Evolutionary conservation across 2,113 vertebrate species (phyloP).

Genomic region (Myiopsitta monachus): DNA sequence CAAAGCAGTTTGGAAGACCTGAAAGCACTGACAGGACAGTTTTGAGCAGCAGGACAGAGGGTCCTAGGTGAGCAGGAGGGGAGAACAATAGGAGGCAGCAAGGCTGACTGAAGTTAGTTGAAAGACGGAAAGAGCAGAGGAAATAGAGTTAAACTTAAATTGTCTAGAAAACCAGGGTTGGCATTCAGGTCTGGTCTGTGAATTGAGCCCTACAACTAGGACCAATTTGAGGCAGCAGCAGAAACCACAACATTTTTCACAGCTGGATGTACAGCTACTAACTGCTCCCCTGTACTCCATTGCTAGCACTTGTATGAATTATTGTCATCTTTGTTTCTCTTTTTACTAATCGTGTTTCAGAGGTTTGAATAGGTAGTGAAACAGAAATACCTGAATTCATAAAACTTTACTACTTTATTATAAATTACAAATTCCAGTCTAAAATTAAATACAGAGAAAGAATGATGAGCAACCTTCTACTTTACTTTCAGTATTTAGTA

Average conservation of each 20-base stretch:
- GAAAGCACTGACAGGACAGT: neutral
- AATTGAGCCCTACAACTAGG: neutral
- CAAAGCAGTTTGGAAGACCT: neutral
- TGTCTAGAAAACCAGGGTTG: neutral
- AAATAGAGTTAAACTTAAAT: neutral
- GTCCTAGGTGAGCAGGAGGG: neutral
- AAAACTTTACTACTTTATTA: slow-evolving; percentile 6
- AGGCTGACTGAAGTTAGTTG: neutral
- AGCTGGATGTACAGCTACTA: neutral
- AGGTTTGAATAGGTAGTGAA: slow-evolving; percentile 6
- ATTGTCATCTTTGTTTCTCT: neutral
- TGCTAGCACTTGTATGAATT: neutral
- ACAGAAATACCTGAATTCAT: neutral
- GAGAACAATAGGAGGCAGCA: neutral
- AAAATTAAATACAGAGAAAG: neutral
- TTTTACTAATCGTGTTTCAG: neutral
- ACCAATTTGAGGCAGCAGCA: neutral
- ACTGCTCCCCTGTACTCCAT: neutral
- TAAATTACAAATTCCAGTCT: neutral
- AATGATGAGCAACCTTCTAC: neutral
- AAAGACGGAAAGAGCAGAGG: neutral
- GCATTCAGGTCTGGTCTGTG: neutral
- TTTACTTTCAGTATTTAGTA: neutral
- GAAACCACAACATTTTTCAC: slow-evolving; percentile 3
- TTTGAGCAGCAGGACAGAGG: neutral